A percentile compares a stretch with the other conserved stretches of the same genome.
Conservation (phyloP, 1,140 invertebrate species). For the Teleogryllus occipitalis region DNA sequence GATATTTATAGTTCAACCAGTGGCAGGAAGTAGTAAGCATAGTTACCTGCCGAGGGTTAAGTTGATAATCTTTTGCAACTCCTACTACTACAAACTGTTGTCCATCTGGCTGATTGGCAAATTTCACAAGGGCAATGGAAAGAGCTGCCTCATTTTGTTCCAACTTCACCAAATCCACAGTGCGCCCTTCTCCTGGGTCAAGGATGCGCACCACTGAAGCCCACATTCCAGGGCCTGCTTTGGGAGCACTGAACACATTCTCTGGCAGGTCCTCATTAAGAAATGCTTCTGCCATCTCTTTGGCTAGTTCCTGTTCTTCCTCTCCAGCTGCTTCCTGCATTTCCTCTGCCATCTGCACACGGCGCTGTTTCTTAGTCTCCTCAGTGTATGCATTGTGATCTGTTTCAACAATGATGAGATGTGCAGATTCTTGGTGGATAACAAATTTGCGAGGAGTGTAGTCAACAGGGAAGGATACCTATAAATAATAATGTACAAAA, state of each 20-base stretch:
- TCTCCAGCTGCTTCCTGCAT: constrained; percentile 94
- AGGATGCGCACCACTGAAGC: constrained; percentile 89
- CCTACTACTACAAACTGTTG: constrained; percentile 74
- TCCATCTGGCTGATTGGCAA: constrained; percentile 59
- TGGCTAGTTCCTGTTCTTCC: constrained; percentile 85
- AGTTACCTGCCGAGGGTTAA: constrained; percentile 70
- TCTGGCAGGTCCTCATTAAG: constrained; percentile 91
- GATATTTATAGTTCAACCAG: no score
- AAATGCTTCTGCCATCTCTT: constrained; percentile 95
- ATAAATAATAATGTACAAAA: no score
- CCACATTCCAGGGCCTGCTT: constrained; percentile 94
- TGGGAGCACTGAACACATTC: constrained; percentile 87
- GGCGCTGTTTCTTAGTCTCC: constrained; percentile 86
- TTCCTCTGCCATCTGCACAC: constrained; percentile 74
- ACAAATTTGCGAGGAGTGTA: constrained; percentile 95
- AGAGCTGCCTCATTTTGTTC: constrained; percentile 96
- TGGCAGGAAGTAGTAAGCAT: background rate
- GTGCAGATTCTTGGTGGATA: constrained; percentile 87
- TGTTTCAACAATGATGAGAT: constrained; percentile 88
- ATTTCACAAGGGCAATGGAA: constrained; percentile 64
- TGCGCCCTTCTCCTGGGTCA: constrained; percentile 78
- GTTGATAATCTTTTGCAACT: constrained; percentile 80
- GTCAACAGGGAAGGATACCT: constrained; percentile 77
- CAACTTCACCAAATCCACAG: constrained; percentile 68
- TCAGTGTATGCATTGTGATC: constrained; percentile 99